phyloP scores from a whole-genome alignment of 2,113 vertebrate species.

The Hyaena hyaena region DNA sequence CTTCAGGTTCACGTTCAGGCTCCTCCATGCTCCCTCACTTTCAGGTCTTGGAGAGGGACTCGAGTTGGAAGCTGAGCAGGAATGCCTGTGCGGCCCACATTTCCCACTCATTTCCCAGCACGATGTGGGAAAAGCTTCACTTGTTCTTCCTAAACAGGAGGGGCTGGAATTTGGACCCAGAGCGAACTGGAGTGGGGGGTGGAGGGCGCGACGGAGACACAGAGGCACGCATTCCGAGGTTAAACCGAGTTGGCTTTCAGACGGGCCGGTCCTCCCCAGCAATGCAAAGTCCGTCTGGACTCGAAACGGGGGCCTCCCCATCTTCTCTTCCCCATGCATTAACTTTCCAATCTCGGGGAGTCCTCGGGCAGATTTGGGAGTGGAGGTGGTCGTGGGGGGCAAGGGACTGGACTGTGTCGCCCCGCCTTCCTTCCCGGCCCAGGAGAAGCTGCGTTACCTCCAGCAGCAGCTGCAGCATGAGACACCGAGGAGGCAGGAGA shows the following conservation, averaged over 20 bases:
- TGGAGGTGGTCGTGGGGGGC: neutral
- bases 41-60: neutral
- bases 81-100: neutral
- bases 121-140: neutral
- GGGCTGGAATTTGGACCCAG: neutral
- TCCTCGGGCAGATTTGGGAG: neutral
- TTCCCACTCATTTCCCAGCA: neutral
- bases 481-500: slow-evolving; percentile 68
- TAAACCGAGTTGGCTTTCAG: neutral
- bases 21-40: neutral
- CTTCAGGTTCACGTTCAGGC: accelerated
- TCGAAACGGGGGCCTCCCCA: neutral
- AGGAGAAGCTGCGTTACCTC: slow-evolving; percentile 82
- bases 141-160: neutral
- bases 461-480: slow-evolving; percentile 80
- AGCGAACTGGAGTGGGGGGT: neutral
- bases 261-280: neutral
- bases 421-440: neutral
- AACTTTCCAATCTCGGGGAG: neutral
- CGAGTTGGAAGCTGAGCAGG: neutral
- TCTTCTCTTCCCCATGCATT: neutral
- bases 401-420: neutral
- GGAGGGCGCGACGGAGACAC: neutral
- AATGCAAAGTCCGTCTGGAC: neutral
- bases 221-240: neutral